These are phyloP conservation scores for Pocillopora damicornis DNA, from an alignment of 64 coral and sea anemone genomes.

Conservation along the genomic window DNA sequence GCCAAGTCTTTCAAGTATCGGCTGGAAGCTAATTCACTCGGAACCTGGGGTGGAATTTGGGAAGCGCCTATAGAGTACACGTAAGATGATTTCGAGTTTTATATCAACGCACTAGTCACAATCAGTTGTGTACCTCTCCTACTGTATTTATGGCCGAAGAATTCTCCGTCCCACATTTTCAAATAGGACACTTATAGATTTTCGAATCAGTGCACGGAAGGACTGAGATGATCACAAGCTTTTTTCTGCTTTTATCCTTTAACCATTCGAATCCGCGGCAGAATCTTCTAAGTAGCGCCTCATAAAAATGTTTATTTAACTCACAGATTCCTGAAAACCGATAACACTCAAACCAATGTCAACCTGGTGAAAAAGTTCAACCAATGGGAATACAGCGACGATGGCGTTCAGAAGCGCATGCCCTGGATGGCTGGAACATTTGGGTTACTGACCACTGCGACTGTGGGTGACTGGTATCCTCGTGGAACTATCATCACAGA, in stretches of 20 bases:
- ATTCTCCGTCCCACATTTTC: too few species aligned
- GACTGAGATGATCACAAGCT: too few species aligned
- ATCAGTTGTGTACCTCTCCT: too few species aligned
- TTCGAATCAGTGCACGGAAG: too few species aligned
- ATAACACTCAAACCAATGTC: slow-evolving; percentile 51
- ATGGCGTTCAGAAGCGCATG: slow-evolving; percentile 39
- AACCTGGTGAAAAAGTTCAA: slow-evolving; percentile 27
- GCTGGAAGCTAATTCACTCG: slow-evolving; percentile 40
- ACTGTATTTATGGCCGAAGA: too few species aligned
- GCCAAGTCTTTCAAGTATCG: slow-evolving; percentile 50
- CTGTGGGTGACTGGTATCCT: not conserved
- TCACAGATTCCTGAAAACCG: slow-evolving; percentile 42
- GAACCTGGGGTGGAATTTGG: slow-evolving; percentile 63
- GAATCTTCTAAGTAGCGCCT: too few species aligned
- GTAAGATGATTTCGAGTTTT: not conserved
- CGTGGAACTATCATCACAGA: slow-evolving; percentile 45
- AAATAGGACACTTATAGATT: too few species aligned
- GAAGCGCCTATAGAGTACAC: slow-evolving; percentile 57
- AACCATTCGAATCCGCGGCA: too few species aligned
- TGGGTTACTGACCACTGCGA: slow-evolving; percentile 31
- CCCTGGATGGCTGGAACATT: slow-evolving; percentile 27
- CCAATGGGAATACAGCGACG: slow-evolving; percentile 32
- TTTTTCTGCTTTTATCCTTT: too few species aligned
- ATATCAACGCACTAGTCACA: not conserved
- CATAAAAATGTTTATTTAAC: not conserved